Conservation (phyloP, 2,797 vertebrate species). For the Phalloptychus januarius region DNA sequence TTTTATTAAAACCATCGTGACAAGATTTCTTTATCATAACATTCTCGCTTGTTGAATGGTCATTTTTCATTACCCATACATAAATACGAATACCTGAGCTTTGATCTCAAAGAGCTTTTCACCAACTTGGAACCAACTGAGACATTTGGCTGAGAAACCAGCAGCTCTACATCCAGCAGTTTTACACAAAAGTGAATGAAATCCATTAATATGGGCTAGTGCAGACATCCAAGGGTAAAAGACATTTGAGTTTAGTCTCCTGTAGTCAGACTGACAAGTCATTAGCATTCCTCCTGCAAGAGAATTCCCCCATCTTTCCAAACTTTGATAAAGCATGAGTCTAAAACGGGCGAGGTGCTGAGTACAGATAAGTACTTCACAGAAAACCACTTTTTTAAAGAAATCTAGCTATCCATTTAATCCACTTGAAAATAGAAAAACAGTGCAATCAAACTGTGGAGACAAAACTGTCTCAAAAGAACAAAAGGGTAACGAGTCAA, state of each 20-base stretch:
- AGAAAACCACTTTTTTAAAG: background rate
- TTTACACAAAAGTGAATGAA: background rate
- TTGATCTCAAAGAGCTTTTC: background rate
- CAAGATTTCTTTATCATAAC: background rate
- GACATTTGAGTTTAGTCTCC: background rate
- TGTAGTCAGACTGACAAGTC: background rate
- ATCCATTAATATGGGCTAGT: background rate
- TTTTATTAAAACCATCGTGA: background rate
- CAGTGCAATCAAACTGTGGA: background rate
- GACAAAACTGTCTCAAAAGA: background rate
- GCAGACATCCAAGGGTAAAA: background rate
- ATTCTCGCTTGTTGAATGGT: background rate
- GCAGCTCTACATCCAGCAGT: background rate
- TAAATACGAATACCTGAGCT: background rate
- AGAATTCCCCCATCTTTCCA: background rate
- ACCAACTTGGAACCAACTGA: background rate
- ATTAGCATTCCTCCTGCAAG: background rate
- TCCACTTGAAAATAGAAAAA: background rate
- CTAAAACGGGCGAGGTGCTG: background rate
- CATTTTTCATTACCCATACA: background rate
- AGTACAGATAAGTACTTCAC: background rate
- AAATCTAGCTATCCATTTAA: background rate
- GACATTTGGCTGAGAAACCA: background rate
- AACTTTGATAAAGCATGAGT: background rate
- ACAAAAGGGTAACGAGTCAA: background rate